Evolutionary conservation across 2,113 vertebrate genomes (phyloP).

Genomic region (Chelonoidis abingdonii): DNA sequence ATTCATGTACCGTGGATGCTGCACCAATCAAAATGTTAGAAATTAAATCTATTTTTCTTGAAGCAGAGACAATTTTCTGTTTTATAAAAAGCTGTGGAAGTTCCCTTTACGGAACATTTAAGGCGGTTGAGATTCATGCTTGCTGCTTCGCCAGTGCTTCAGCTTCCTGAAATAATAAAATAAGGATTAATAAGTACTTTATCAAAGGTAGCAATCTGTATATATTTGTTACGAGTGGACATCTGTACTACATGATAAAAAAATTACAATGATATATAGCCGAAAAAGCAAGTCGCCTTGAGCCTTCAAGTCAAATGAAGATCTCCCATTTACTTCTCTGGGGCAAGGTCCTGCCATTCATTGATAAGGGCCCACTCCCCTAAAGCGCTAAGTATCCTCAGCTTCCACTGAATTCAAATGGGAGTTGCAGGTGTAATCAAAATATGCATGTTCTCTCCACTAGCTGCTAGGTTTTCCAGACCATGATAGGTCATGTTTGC

Average conservation of each 20-base stretch:
- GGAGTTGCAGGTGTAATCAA: not conserved
- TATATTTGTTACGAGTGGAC: not conserved
- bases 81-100: slow-evolving; percentile 77
- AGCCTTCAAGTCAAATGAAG: not conserved
- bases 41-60: slow-evolving; percentile 66
- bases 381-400: rapidly evolving
- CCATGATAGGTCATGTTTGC: too few species aligned
- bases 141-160: slow-evolving; percentile 83
- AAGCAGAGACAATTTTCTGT: slow-evolving; percentile 73
- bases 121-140: slow-evolving; percentile 72
- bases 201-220: not conserved
- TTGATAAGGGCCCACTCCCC: not conserved
- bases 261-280: rapidly evolving
- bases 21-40: slow-evolving; percentile 72
- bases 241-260: rapidly evolving
- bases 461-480: not conserved
- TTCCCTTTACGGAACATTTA: slow-evolving; percentile 73
- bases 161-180: slow-evolving; percentile 81
- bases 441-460: not conserved
- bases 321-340: rapidly evolving
- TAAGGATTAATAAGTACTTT: not conserved
- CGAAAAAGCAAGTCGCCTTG: not conserved
- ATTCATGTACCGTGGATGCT: slow-evolving; percentile 34
- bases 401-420: not conserved
- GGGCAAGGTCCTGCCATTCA: not conserved